Conservation (phyloP, 1,140 invertebrate genomes). For the Macrocentrus cingulum region DNA sequence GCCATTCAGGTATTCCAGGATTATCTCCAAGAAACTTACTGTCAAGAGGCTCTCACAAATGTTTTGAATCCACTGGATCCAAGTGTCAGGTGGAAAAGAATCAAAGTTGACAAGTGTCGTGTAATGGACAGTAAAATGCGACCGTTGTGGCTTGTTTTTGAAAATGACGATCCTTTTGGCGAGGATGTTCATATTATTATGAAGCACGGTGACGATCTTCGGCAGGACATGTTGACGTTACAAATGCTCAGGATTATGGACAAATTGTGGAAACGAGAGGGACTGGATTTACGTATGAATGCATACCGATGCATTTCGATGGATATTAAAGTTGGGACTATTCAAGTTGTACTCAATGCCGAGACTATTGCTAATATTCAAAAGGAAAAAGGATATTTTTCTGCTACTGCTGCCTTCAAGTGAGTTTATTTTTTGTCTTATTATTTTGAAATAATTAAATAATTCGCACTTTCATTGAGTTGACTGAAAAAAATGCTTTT, state of each 20-base stretch:
- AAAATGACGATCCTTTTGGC: conserved; percentile 82
- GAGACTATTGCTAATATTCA: conserved; percentile 97
- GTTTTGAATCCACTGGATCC: conserved; percentile 81
- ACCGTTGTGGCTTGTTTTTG: conserved; percentile 91
- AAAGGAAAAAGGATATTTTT: conserved; percentile 83
- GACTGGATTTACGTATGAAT: conserved; percentile 94
- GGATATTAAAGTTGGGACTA: conserved; percentile 88
- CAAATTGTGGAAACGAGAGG: conserved; percentile 90
- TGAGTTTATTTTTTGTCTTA: conserved; percentile 25
- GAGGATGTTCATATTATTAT: conserved; percentile 87
- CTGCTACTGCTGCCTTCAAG: conserved; percentile 84
- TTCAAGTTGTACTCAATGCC: conserved; percentile 91
- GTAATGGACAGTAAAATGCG: conserved; percentile 98
- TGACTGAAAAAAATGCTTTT: too few relatives aligned
- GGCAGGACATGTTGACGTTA: conserved; percentile 96
- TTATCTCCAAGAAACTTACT: conserved; percentile 68
- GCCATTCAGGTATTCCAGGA: conserved; percentile 68
- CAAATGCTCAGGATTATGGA: conserved; percentile 98
- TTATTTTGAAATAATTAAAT: too few relatives aligned
- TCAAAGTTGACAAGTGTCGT: conserved; percentile 81
- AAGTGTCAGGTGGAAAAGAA: conserved; percentile 70
- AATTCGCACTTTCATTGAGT: too few relatives aligned
- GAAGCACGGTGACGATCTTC: conserved; percentile 96
- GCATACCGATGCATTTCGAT: conserved; percentile 95
- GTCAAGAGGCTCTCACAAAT: conserved; percentile 67